Base-by-base conservation (phyloP, 2,888 invertebrate species). In the Diplolepis rosae region DNA sequence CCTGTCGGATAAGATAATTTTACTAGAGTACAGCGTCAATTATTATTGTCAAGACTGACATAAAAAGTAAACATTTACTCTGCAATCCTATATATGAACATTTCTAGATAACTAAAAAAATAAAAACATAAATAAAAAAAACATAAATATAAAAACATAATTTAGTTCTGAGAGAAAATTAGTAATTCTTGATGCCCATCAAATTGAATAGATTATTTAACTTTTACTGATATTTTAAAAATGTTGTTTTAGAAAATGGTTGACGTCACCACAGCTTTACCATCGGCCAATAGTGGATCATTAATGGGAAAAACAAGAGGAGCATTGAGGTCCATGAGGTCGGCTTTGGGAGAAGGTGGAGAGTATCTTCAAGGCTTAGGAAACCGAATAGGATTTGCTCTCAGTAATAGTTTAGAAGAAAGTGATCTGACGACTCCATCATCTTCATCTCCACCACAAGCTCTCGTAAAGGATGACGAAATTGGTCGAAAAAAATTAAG, bases 311-410 rank as follows among this genome's bases (percentile, higher is more conserved):
- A 87, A 30, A 88, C 88, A 42, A 83, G 81, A 78, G 88, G 87
- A 66, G 88, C 88, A 50, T 78, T 88, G 35, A 86, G 83, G 68
- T 87, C 88, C 22, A 85, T 88, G 82, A 82, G 85, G 67, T 86
- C 88, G 22, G 88, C 84, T 39, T 75, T 89, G 42, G 88, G 88
- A 22, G 88, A 84, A 22, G 85, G 88, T 35, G 85, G 88, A n/a
- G 88, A 88, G 72, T 88, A 88, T 75, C 84, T 89, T 1, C 88
- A 89, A 69, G 88, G 86, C 54, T 78, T 89, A 28, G 84, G 88
- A 56, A 89, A 79, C 54, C 82, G 85, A 77, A 85, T 89, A 77
- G 88, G 88, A 39, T 86, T 88, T 24, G 88, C 85, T 30, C 75
- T 89, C 48, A 88, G 87, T 72, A 89, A 83, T 74, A 89, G 88